These are phyloP conservation scores for Okamejei kenojei DNA, from an alignment of 2,797 vertebrate genomes.

Conservation along the genomic window DNA sequence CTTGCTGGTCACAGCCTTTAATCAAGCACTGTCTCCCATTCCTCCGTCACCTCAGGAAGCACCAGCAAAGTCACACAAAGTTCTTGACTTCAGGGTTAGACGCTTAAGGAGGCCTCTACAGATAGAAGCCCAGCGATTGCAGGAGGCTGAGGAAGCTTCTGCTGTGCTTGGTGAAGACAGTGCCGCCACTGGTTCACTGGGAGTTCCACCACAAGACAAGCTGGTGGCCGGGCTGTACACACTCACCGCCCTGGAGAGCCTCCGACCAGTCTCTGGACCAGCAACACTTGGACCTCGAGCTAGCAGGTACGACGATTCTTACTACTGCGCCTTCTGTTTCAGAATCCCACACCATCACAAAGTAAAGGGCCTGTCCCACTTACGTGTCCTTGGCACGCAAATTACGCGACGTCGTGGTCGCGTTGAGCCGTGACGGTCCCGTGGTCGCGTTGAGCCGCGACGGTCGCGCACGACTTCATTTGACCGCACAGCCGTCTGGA, in stretches of 20 bases:
- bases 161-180: conserved; percentile 36
- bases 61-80: conserved; percentile 43
- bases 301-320: conserved; percentile 46
- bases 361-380: too few species aligned
- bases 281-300: conserved; percentile 37
- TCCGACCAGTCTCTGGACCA: conserved; percentile 45
- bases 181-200: conserved; percentile 38
- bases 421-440: too few species aligned
- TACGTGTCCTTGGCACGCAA: too few species aligned
- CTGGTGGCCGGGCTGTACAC: conserved; percentile 26
- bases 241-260: conserved; percentile 38
- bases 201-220: conserved; percentile 37
- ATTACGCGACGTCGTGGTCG: too few species aligned
- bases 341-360: background rate
- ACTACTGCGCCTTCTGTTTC: too few species aligned
- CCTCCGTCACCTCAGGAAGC: conserved; percentile 46
- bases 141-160: conserved; percentile 38
- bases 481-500: too few species aligned
- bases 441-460: too few species aligned
- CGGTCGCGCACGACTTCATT: too few species aligned
- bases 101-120: conserved; percentile 48
- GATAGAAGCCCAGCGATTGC: background rate
- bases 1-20: conserved; percentile 3
- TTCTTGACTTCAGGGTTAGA: conserved; percentile 48
- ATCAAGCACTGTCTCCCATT: conserved; percentile 47